These are phyloP conservation scores for Apantesis nais DNA, from an alignment of 2,888 invertebrate genomes.

Conservation along the genomic window DNA sequence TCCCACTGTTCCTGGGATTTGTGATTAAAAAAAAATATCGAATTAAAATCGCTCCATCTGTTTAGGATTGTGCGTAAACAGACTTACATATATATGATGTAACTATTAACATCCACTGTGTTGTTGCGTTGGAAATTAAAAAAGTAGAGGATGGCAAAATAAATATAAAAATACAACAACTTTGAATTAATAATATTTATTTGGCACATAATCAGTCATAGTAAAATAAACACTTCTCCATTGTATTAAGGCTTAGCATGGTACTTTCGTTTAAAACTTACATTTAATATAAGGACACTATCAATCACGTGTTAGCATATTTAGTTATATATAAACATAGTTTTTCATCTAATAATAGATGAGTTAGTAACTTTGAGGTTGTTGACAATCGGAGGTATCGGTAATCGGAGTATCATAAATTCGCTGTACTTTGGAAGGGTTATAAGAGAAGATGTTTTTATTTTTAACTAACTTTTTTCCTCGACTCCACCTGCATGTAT, in stretches of 20 bases:
- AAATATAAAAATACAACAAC: constrained; percentile 18
- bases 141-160: background rate
- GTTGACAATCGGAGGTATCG: background rate
- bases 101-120: background rate
- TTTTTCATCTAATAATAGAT: background rate
- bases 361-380: background rate
- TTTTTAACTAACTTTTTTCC: no score
- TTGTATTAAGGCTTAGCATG: constrained; percentile 25
- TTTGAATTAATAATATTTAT: constrained; percentile 32
- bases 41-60: no score
- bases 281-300: constrained; percentile 17
- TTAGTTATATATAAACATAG: background rate
- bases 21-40: no score
- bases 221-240: constrained; percentile 26
- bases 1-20: no score
- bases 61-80: background rate
- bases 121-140: background rate
- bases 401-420: no score
- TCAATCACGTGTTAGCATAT: constrained; percentile 25
- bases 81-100: background rate
- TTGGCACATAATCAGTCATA: constrained; percentile 45
- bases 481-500: no score
- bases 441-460: no score
- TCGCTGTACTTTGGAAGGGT: no score
- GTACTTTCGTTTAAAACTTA: constrained; percentile 21